Evolutionary conservation across 1,140 invertebrate species (phyloP).

Genomic region (Oncopodura yosiiana): DNA sequence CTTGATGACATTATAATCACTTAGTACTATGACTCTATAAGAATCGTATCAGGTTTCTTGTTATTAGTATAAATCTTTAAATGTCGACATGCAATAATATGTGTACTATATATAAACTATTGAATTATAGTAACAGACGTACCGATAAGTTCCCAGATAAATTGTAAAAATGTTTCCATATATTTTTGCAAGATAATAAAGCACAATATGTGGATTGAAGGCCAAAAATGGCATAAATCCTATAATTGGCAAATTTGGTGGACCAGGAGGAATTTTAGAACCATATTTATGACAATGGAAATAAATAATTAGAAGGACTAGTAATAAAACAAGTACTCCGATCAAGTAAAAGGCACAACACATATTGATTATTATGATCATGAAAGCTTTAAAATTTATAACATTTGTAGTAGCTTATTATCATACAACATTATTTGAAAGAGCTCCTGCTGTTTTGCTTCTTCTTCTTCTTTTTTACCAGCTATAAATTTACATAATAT

Average conservation of each 20-base stretch:
- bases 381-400: no score
- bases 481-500: no score
- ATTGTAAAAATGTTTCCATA: slow-evolving; percentile 31
- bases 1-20: slow-evolving; percentile 28
- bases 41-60: no score
- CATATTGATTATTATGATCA: no score
- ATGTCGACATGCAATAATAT: background rate
- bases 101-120: background rate
- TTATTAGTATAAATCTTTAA: slow-evolving; percentile 1
- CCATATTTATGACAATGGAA: background rate
- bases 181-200: slow-evolving; percentile 12
- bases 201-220: slow-evolving; percentile 19
- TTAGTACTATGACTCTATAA: slow-evolving; percentile 32
- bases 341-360: no score
- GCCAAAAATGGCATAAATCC: slow-evolving; percentile 34
- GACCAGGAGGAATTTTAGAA: slow-evolving; percentile 33
- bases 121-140: background rate
- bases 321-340: no score
- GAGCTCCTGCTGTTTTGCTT: no score
- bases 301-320: no score
- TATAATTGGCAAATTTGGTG: slow-evolving; percentile 25
- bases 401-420: no score
- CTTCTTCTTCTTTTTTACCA: no score
- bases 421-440: no score
- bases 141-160: slow-evolving; percentile 31